Percentiles rank a stretch among this genome's conserved stretches.
Conservation (phyloP, 2,888 invertebrate species). For the Protonemura montana region DNA sequence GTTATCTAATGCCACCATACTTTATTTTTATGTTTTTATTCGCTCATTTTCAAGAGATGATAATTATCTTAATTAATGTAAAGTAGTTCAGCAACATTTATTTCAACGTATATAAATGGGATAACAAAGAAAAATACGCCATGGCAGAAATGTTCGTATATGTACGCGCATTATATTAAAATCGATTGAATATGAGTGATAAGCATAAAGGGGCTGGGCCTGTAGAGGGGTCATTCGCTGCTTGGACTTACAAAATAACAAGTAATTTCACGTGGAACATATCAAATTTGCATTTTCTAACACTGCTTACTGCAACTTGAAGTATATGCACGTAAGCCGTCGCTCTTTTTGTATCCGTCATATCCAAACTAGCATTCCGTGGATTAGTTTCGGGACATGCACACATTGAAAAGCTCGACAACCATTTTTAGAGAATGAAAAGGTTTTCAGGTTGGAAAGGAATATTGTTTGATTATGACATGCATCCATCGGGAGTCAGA, state of each 20-base stretch:
- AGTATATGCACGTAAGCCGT: background rate
- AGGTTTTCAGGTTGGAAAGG: background rate
- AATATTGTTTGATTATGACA: constrained; percentile 4
- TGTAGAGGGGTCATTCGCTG: background rate
- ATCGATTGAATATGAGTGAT: background rate
- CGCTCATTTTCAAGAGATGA: background rate
- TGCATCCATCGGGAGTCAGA: background rate
- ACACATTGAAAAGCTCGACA: constrained; percentile 8
- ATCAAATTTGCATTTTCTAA: background rate
- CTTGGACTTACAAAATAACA: background rate
- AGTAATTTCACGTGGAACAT: background rate
- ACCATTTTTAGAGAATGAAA: constrained; percentile 19
- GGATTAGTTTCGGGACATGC: background rate
- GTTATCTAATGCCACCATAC: background rate
- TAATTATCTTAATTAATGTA: constrained; percentile 12
- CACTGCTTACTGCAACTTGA: background rate
- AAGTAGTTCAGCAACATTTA: constrained; percentile 12
- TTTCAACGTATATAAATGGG: background rate
- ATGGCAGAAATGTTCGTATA: background rate
- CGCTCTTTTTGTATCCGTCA: background rate
- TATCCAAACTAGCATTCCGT: background rate
- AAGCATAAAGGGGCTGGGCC: background rate
- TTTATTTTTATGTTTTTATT: background rate
- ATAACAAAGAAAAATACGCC: background rate
- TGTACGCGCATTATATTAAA: background rate